phyloP scores from a whole-genome alignment of 2,888 invertebrate genomes.

The Rugalucina vietnamica region DNA sequence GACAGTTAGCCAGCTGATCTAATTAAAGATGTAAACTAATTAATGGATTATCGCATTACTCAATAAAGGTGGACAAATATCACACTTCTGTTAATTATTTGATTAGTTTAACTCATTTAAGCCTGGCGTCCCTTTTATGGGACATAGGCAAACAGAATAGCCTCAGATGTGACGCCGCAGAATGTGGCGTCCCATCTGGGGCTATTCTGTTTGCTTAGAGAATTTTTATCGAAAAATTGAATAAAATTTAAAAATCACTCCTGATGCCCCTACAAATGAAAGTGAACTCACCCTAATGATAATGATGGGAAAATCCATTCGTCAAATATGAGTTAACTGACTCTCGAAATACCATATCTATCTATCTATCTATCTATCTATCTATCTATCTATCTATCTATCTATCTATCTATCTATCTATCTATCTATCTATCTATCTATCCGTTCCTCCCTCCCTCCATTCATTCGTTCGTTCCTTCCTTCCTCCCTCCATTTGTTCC shows the following conservation, averaged over 20 bases:
- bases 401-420: constrained; percentile 10
- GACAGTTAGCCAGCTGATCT: too few relatives aligned
- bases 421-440: constrained; percentile 1
- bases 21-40: too few relatives aligned
- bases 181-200: neutral
- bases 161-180: neutral
- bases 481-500: too few relatives aligned
- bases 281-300: neutral
- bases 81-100: too few relatives aligned
- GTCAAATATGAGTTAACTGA: neutral
- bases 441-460: neutral
- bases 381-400: constrained; percentile 14
- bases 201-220: neutral
- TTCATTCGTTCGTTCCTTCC: too few relatives aligned
- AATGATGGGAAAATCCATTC: too few relatives aligned
- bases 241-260: neutral
- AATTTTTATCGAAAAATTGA: neutral
- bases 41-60: too few relatives aligned
- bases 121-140: too few relatives aligned
- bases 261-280: neutral
- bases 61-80: too few relatives aligned
- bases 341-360: neutral
- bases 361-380: constrained; percentile 14
- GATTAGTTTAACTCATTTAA: too few relatives aligned
- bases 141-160: too few relatives aligned